phyloP scores from a whole-genome alignment of 1,140 invertebrate species.

The Bombus pyrosoma region DNA sequence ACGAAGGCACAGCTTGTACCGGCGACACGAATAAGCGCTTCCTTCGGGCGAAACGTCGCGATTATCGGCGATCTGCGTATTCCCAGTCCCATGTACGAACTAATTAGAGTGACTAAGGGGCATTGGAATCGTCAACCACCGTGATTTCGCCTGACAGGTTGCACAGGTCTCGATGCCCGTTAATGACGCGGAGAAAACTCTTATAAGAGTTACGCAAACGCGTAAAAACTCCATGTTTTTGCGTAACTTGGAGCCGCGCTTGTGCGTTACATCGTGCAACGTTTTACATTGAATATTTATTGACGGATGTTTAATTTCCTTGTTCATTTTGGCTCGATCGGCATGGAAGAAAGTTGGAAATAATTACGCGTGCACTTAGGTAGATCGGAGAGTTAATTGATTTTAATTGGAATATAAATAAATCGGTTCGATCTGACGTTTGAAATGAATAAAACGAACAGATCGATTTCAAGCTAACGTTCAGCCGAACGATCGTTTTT shows the following conservation, averaged over 20 bases:
- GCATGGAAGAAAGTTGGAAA: neutral
- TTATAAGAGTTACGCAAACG: neutral
- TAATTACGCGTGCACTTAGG: accelerated
- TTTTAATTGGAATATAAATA: too few relatives aligned
- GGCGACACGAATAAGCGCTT: neutral
- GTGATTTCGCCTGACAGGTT: neutral
- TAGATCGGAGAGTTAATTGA: too few relatives aligned
- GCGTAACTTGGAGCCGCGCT: neutral
- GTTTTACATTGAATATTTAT: neutral
- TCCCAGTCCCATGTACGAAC: neutral
- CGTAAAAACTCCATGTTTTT: neutral
- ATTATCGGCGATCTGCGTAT: slow-evolving; percentile 15
- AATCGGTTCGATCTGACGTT: too few relatives aligned
- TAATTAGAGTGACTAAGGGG: slow-evolving; percentile 17
- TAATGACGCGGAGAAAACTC: neutral
- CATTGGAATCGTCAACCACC: neutral
- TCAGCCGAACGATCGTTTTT: too few relatives aligned
- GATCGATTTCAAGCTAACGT: too few relatives aligned
- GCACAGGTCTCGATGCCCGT: neutral
- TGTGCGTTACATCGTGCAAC: neutral
- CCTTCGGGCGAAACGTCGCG: slow-evolving; percentile 1
- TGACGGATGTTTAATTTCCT: neutral
- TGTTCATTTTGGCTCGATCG: neutral
- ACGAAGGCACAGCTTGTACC: too few relatives aligned
- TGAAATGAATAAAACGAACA: too few relatives aligned